phyloP scores from a whole-genome alignment of 2,113 vertebrate species.

The Ancistrus triradiatus region DNA sequence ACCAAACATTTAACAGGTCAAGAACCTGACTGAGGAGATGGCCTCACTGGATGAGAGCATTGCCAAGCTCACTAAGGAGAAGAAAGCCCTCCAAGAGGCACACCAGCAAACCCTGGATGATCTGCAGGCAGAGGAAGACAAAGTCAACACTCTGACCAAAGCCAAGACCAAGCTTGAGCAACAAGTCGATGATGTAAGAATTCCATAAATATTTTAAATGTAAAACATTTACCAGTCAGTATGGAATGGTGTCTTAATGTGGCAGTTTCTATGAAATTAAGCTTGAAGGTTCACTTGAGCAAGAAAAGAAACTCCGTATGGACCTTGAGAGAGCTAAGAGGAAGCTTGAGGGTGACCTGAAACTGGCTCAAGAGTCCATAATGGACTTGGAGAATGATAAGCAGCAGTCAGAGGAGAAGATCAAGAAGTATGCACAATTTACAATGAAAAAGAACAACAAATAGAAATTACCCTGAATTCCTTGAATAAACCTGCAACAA shows the following conservation, averaged over 20 bases:
- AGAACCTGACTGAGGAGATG: conserved; percentile 45
- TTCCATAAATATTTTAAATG: background rate
- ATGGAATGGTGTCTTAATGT: too few relatives aligned
- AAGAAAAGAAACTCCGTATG: conserved; percentile 91
- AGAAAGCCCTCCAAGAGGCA: conserved; percentile 57
- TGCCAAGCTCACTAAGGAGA: conserved; percentile 70
- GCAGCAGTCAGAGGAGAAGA: conserved; percentile 87
- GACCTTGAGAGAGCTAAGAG: conserved; percentile 85
- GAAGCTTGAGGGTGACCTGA: conserved; percentile 91
- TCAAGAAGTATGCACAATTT: conserved; percentile 90
- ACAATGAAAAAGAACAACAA: too few relatives aligned
- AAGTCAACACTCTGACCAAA: conserved; percentile 47
- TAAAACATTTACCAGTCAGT: background rate
- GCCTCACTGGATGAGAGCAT: conserved; percentile 30
- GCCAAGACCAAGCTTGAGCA: conserved; percentile 45
- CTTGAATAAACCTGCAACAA: too few relatives aligned
- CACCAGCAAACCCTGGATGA: conserved; percentile 57
- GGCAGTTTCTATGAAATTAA: conserved; percentile 37
- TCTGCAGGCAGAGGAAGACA: conserved; percentile 64
- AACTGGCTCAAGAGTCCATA: conserved; percentile 82
- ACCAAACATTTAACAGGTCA: conserved; percentile 26
- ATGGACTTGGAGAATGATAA: conserved; percentile 91
- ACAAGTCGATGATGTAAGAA: conserved; percentile 42
- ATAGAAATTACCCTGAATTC: too few relatives aligned
- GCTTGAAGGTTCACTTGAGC: conserved; percentile 91